Evolutionary conservation across 2,797 vertebrate species (phyloP), one percentile per base, ranked within the genome.

Genomic region (Hoplostethus mediterraneus): DNA sequence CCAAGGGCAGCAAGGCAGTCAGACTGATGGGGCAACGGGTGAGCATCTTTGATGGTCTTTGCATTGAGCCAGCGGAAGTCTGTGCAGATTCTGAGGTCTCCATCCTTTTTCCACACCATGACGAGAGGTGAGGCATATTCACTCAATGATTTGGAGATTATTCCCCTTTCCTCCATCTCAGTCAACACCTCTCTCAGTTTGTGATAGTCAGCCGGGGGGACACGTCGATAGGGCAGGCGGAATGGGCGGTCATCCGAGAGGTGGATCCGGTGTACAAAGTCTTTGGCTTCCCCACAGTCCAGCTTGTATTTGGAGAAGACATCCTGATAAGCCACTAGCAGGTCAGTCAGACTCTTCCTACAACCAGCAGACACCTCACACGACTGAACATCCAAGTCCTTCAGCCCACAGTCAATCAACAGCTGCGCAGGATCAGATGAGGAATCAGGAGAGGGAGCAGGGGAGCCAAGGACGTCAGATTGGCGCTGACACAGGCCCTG

Each of bases 271-370:
- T n/a, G n/a, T n/a, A n/a, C n/a, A n/a, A 87, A 84, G 6, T 64
- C 79, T 10, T 59, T 78, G 0, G 67, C 74, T 13, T 80, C 52
- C 2, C 71, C 84, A 65, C 78, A 83, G n/a, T 88, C 71, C 6
- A 79, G 7, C 4, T 64, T 72, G 30, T 74, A 65, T 10, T 17
- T 77, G 0, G 81, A 82, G 8, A 87, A 89, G n/a, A 81, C 12
- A 9, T 80, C 28, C 25, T 75, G 25, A 47, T 61, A 67, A 0
- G 38, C 36, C 0, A 12, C 57, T 17, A 67, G 2, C 8, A 75
- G 44, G 2, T 57, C 55, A 47, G 53, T 28, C 10, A 64, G 14
- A 10, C 40, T 70, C 1, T 3, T 0, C 9, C 48, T 64, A 38
- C 54, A 58, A 21, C 21, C 21, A 21, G 1, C 21, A 21, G 21